Conservation (phyloP, 2,888 invertebrate species). For the Ephialtes manifestator region DNA sequence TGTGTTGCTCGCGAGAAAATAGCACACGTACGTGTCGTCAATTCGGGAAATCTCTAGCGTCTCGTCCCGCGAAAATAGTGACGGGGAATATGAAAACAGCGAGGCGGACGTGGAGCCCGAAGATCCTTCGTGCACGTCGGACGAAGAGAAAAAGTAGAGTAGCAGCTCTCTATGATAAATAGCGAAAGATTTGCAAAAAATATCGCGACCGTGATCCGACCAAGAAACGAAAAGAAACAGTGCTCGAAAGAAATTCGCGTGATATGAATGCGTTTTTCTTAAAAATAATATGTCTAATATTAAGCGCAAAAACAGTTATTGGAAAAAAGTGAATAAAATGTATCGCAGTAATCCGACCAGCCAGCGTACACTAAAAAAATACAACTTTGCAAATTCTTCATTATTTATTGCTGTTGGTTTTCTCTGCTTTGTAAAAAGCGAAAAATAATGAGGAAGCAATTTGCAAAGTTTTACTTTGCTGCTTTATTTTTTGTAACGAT, state of each 20-base stretch:
- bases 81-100: constrained; percentile 65
- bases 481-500: too few species aligned
- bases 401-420: too few species aligned
- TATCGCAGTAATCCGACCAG: too few species aligned
- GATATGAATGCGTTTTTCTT: not conserved
- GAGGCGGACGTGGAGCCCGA: constrained; percentile 18
- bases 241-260: constrained; percentile 35
- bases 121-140: constrained; percentile 28
- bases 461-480: too few species aligned
- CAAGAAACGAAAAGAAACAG: constrained; percentile 15
- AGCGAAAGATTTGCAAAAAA: constrained; percentile 83
- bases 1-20: constrained; percentile 50
- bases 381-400: too few species aligned
- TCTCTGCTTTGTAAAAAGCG: too few species aligned
- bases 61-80: constrained; percentile 65
- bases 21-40: constrained; percentile 66
- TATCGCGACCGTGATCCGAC: constrained; percentile 76
- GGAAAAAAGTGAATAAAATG: too few species aligned
- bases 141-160: constrained; percentile 35
- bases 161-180: constrained; percentile 79
- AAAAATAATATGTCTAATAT: constrained; percentile 1
- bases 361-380: too few species aligned
- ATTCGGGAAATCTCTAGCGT: constrained; percentile 67
- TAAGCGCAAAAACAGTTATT: too few species aligned
- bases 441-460: too few species aligned